Evolutionary conservation across 2,113 vertebrate genomes (phyloP).

Genomic region (Solea solea): DNA sequence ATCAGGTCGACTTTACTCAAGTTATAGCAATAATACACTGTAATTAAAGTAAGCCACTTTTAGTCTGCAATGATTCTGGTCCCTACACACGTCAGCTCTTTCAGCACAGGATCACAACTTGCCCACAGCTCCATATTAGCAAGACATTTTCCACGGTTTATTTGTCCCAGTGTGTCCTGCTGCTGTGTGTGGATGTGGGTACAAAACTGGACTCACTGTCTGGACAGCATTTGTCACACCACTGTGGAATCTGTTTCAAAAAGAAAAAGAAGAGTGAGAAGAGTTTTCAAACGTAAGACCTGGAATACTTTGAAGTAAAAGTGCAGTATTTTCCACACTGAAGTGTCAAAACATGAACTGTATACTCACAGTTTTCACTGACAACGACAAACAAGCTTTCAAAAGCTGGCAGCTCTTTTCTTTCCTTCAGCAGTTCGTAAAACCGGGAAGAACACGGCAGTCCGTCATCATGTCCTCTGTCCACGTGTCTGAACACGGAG

Average conservation of each 20-base stretch:
- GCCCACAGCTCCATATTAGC: no score
- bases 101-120: no score
- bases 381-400: constrained; percentile 85
- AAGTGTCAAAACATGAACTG: no score
- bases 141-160: no score
- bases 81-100: no score
- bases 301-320: neutral
- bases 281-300: neutral
- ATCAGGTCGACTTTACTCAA: no score
- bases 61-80: no score
- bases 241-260: constrained; percentile 85
- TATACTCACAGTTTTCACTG: constrained; percentile 84
- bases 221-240: constrained; percentile 90
- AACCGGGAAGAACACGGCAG: constrained; percentile 91
- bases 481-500: constrained; percentile 41
- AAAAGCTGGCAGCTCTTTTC: constrained; percentile 86
- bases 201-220: constrained; percentile 79
- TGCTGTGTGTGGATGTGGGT: constrained; percentile 82
- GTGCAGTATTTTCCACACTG: neutral
- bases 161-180: no score
- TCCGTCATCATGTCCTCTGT: constrained; percentile 70
- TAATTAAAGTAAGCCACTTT: no score
- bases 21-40: no score
- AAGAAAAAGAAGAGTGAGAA: constrained; percentile 3
- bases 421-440: constrained; percentile 87